phyloP scores from a whole-genome alignment of 1,140 invertebrate genomes.

The Antheraea mylitta region DNA sequence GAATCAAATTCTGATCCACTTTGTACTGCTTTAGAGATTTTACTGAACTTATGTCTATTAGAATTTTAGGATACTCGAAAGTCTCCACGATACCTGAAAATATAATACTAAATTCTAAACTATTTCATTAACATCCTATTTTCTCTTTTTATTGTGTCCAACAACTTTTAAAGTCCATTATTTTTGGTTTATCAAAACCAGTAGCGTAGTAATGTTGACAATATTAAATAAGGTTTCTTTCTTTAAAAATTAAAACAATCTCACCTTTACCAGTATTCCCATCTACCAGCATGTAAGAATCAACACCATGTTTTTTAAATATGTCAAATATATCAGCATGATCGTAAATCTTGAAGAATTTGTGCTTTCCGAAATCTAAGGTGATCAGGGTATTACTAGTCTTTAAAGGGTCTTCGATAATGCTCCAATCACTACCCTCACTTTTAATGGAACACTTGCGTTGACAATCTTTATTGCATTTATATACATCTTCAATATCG shows the following conservation, averaged over 20 bases:
- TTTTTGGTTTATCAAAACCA: too few relatives aligned
- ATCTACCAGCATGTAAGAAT: constrained; percentile 78
- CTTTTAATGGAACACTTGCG: constrained; percentile 47
- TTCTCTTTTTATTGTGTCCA: neutral
- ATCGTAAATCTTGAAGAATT: constrained; percentile 53
- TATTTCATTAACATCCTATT: neutral
- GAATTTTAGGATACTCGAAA: constrained; percentile 66
- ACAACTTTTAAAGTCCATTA: too few relatives aligned
- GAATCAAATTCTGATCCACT: constrained; percentile 74
- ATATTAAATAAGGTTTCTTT: neutral
- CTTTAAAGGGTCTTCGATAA: constrained; percentile 30
- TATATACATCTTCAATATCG: constrained; percentile 81
- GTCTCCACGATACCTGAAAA: constrained; percentile 58
- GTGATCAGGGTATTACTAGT: constrained; percentile 28
- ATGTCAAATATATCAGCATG: constrained; percentile 52
- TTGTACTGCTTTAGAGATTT: constrained; percentile 80
- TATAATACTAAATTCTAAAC: neutral
- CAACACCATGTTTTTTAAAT: constrained; percentile 35
- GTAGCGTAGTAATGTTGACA: too few relatives aligned
- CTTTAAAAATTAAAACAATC: neutral
- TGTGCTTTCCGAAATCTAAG: constrained; percentile 40
- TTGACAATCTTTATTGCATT: constrained; percentile 42
- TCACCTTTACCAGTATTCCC: constrained; percentile 83
- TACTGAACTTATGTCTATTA: constrained; percentile 86
- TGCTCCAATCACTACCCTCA: constrained; percentile 47